Conservation (phyloP, 2,888 invertebrate genomes). For the Lasius fuliginosus region DNA sequence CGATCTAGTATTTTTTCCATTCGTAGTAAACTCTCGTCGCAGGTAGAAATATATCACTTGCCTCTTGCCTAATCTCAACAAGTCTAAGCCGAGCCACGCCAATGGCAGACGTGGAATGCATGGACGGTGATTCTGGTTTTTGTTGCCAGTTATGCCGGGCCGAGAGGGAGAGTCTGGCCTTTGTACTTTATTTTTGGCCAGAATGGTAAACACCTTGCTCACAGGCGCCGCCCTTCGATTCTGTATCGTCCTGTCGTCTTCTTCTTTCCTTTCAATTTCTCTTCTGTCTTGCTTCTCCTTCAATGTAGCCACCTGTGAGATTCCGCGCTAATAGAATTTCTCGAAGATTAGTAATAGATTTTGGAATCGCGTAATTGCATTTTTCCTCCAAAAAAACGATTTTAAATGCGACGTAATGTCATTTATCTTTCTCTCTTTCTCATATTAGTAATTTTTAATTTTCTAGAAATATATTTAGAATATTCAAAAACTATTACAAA, state of each 20-base stretch:
- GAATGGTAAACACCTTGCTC: constrained; percentile 86
- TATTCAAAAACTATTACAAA: neutral
- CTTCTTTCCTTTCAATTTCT: constrained; percentile 52
- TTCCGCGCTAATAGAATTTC: constrained; percentile 55
- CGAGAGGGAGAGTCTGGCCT: constrained; percentile 66
- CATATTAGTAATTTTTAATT: neutral
- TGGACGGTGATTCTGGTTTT: constrained; percentile 81
- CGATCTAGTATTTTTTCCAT: constrained; percentile 15
- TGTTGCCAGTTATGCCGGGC: constrained; percentile 81
- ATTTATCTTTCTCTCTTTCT: neutral
- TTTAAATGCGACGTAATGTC: neutral
- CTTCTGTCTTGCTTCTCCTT: constrained; percentile 52
- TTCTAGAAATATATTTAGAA: neutral
- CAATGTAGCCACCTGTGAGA: constrained; percentile 47
- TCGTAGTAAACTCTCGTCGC: constrained; percentile 9
- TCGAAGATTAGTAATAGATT: neutral
- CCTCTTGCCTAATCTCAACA: constrained; percentile 37
- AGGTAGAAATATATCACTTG: constrained; percentile 27
- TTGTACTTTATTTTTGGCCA: constrained; percentile 83
- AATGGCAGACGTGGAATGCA: constrained; percentile 78
- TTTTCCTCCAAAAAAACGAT: neutral
- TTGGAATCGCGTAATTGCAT: neutral
- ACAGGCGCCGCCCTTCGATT: constrained; percentile 82
- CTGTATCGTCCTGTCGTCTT: constrained; percentile 66
- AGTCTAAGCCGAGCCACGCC: constrained; percentile 68